These are phyloP conservation scores for Orius laevigatus DNA, from an alignment of 1,140 invertebrate species.

Conservation along the genomic window DNA sequence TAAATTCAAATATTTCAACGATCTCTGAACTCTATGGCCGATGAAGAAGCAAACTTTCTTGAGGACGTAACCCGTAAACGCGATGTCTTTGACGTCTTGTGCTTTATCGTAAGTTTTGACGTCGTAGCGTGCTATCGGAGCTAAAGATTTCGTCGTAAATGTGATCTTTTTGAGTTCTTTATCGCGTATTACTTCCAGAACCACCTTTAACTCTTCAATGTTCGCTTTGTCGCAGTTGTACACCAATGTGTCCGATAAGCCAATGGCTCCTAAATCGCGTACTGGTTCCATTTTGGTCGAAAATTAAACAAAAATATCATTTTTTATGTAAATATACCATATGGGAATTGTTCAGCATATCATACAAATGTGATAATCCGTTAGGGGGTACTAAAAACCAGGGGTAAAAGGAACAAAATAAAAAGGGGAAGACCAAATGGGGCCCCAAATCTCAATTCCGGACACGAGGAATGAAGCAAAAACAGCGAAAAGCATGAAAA, in stretches of 20 bases:
- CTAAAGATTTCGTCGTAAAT: background rate
- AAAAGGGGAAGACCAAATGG: no score
- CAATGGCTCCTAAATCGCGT: background rate
- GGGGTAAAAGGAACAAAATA: no score
- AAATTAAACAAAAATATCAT: no score
- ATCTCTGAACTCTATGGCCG: background rate
- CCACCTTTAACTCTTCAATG: background rate
- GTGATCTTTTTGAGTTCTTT: background rate
- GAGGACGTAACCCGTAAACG: background rate
- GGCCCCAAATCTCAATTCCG: no score
- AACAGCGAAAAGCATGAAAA: no score
- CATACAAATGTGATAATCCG: no score
- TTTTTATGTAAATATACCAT: no score
- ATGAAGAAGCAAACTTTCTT: background rate
- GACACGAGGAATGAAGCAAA: no score
- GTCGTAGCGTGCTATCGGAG: background rate
- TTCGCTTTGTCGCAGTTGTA: slow-evolving; percentile 3
- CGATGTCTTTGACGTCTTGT: background rate
- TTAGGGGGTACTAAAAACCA: no score
- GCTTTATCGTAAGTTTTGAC: background rate
- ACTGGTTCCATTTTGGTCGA: background rate
- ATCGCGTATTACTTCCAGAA: background rate
- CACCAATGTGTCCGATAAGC: background rate
- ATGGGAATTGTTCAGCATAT: no score
- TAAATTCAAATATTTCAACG: background rate